Evolutionary conservation across 2,113 vertebrate genomes (phyloP), one percentile per base, ranked within the genome.

Genomic region (Recurvirostra avosetta): DNA sequence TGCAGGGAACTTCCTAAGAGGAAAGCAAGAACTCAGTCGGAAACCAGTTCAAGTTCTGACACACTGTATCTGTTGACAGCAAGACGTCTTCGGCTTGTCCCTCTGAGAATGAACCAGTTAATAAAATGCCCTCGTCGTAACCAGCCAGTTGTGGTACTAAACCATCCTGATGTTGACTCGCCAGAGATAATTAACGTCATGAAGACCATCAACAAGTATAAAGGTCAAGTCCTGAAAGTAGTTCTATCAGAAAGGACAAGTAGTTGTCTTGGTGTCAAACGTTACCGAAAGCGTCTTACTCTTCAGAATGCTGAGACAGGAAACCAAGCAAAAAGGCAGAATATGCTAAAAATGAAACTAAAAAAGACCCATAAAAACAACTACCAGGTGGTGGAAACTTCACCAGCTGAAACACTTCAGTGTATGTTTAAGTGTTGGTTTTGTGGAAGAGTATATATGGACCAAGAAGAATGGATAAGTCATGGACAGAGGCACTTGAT

Each of bases 111-210:
- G 6, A 98, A 99, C 92, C 99, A 99, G 72, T 92, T 98, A 73
- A 98, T 99, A 80, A 99, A 98, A 56, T 98, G 97, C 11, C 99
- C 99, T 40, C 98, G 98, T 30, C 98, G 98, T 47, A 98, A 99
- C 96, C 99, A 99, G 96, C 99, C 99, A 3, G 99, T 99, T 86
- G 99, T 99, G 25, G 99, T 99, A 66, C 96, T 99, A 52, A 99
- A 99, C 95, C 99, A 99, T 65, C 99, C 99, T 18, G 98, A 98
- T 4, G 97, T 98, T 11, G 98, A 99, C 88, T 98, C 98, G 0
- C 94, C 96, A 8, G 98, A 99, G 91, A 97, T 98, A 88, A 97
- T 97, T 91, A 98, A 98, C 9, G 97, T 98, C 26, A 98, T 99
- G 98, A 98, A 98, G 94, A 96, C 98, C 18, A 98, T 98, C 65